Evolutionary conservation across 1,140 invertebrate species (phyloP).

Genomic region (Meloidogyne floridensis): DNA sequence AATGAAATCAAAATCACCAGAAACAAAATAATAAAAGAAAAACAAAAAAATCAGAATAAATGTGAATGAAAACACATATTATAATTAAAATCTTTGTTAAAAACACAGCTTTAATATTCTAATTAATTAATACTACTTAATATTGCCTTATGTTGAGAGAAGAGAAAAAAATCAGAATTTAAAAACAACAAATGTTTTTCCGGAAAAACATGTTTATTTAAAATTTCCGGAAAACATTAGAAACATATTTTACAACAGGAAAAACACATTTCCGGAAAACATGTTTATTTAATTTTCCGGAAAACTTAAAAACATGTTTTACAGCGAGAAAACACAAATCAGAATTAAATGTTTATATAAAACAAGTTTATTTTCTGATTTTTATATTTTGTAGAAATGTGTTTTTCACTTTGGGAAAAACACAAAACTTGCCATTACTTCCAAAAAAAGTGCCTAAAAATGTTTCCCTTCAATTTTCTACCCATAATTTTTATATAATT

Average conservation of each 20-base stretch:
- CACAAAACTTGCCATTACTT: not conserved
- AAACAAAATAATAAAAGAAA: not conserved
- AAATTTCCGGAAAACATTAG: not conserved
- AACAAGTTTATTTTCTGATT: not conserved
- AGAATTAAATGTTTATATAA: too few species aligned
- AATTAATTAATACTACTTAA: not conserved
- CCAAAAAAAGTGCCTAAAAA: not conserved
- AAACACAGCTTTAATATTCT: slow-evolving; percentile 24
- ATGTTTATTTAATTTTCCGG: too few species aligned
- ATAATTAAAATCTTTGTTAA: not conserved
- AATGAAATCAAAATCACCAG: slow-evolving; percentile 31
- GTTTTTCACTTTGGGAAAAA: not conserved
- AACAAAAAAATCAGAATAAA: not conserved
- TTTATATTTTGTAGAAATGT: not conserved
- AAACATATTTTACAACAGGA: too few species aligned
- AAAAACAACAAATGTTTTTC: too few species aligned
- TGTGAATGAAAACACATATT: too few species aligned
- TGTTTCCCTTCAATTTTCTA: not conserved
- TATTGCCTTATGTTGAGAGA: not conserved
- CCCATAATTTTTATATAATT: not conserved
- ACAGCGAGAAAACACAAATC: too few species aligned
- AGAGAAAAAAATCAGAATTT: not conserved
- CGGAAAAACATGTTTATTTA: too few species aligned
- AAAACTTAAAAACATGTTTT: too few species aligned
- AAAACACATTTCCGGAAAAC: too few species aligned